phyloP scores from a whole-genome alignment of 2,797 vertebrate species.

The Ispidina lecontei region DNA sequence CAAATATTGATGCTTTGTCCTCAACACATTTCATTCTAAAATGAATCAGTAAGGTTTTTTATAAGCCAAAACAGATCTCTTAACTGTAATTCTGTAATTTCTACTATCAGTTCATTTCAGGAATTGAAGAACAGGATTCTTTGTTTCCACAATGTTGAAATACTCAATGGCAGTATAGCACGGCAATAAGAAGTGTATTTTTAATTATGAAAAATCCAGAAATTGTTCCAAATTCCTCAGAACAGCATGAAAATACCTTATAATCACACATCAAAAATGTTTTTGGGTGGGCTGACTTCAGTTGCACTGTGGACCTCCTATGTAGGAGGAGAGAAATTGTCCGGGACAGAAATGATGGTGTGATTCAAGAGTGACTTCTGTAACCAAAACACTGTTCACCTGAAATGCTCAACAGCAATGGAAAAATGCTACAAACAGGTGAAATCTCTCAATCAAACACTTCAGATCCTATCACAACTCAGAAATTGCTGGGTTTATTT shows the following conservation, averaged over 20 bases:
- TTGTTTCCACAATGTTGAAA: background rate
- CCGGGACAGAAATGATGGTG: background rate
- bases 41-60: background rate
- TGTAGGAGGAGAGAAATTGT: background rate
- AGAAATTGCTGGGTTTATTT: background rate
- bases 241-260: background rate
- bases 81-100: background rate
- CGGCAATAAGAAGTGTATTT: background rate
- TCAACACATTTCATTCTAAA: background rate
- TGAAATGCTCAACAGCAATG: background rate
- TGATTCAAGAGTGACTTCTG: background rate
- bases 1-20: background rate
- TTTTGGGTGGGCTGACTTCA: background rate
- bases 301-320: background rate
- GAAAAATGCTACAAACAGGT: background rate
- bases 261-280: background rate
- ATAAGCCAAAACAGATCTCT: background rate
- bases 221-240: background rate
- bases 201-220: background rate
- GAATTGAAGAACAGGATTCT: background rate
- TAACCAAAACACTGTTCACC: background rate
- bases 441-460: background rate
- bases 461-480: background rate
- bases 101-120: background rate
- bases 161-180: background rate